Base-by-base conservation (phyloP, 2,113 vertebrate species). In the Hippoglossus stenolepis region DNA sequence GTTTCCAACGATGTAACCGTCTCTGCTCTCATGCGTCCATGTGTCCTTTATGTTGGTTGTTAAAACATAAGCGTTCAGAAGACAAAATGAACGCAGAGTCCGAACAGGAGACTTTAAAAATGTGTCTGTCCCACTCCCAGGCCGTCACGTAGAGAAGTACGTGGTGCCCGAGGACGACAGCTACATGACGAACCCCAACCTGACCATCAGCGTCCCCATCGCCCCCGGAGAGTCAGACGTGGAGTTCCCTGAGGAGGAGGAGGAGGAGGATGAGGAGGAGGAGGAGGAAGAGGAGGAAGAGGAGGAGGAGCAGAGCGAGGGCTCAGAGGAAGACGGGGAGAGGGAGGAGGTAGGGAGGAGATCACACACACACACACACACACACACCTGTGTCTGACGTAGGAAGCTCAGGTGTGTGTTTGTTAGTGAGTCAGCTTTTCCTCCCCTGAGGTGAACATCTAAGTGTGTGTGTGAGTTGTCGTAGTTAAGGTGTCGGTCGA, bases 181-280 rank as follows among this genome's bases (percentile, higher is more conserved):
- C 86, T 96, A 96, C 92, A 88, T 97, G 93, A 94, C 93, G 2
- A 95, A 94, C 57, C 95, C 96, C 3, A 93, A 86, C 4, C 49
- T 96, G 40, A 96, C 96, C 87, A 95, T 98, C 90, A 97, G 96
- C 13, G 98, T 99, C 14, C 98, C 98, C 72, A 99, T 99, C 18
- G 98, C 98, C 0, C 90, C 96, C 28, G 97, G 96, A 0, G 98
- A 99, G 87, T 98, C 97, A 0, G 98, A 99, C 73, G 94, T 96
- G 0, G 98, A 99, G 61, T 97, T 95, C 40, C 94, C 95, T 0
- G 97, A 98, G 28, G 97, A 98, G 6, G 93, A 94, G 43, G 92
- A 94, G 43, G 97, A 92, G 14, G 92, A 93, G 0, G 93, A 91
- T 2, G 93, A 90, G 2, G 86, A 53, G 74, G 74, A 26, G 38